A percentile compares a stretch with the other conserved stretches of the same genome.
These are phyloP conservation scores for Oikopleura vanhoeffeni DNA, from an alignment of 23 tunicate genomes.

Conservation along the genomic window DNA sequence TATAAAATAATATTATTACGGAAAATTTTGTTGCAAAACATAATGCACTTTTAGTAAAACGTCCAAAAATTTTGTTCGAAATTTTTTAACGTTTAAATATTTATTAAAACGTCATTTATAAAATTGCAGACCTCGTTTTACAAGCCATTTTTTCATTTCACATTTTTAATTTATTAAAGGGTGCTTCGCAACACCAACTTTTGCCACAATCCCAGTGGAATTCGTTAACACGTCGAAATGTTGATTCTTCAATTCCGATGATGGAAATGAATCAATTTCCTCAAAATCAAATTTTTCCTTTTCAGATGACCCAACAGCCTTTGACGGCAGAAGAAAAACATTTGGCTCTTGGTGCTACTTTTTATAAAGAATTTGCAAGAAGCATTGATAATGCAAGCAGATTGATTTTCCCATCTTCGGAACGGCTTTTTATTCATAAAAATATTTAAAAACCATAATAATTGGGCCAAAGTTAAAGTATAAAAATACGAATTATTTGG, in stretches of 20 bases:
- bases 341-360: neutral
- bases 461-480: too few species aligned
- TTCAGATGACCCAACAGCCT: neutral
- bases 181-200: neutral
- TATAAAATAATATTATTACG: too few species aligned
- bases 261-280: neutral
- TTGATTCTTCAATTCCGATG: neutral
- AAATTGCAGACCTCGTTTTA: too few species aligned
- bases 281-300: neutral
- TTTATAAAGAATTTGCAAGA: conserved; percentile 3
- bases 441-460: too few species aligned
- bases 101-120: too few species aligned
- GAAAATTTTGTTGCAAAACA: too few species aligned
- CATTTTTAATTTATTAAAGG: too few species aligned
- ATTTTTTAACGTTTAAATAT: too few species aligned
- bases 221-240: neutral
- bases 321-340: neutral
- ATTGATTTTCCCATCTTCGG: neutral
- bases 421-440: neutral
- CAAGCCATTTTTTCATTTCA: too few species aligned
- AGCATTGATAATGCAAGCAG: neutral
- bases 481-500: too few species aligned
- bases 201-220: neutral
- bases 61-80: too few species aligned
- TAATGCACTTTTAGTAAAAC: too few species aligned